Percentiles rank a stretch among this genome's conserved stretches.
Evolutionary conservation across 92 coral and sea anemone genomes (phyloP).

Genomic region (Chrysogorgia sp.): DNA sequence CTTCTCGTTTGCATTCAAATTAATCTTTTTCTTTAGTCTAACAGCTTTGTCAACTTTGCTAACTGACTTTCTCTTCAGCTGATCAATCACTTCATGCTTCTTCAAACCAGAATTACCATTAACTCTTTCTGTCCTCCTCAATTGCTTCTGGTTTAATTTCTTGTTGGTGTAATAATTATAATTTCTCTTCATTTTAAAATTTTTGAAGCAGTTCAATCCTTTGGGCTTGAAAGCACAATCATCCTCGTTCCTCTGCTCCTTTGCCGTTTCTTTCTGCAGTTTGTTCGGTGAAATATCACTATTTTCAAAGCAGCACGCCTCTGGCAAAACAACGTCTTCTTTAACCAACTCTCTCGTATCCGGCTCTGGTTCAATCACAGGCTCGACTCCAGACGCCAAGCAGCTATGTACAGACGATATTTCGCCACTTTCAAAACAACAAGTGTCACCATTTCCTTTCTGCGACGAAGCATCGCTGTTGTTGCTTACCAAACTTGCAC

Average conservation of each 20-base stretch:
- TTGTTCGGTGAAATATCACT: constrained; percentile 38
- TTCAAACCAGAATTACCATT: constrained; percentile 26
- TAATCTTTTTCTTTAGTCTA: not conserved
- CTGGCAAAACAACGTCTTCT: constrained; percentile 24
- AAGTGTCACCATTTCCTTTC: not conserved
- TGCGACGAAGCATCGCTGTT: not conserved
- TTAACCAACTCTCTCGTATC: constrained; percentile 42
- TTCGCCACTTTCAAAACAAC: not conserved
- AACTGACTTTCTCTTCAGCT: constrained; percentile 52
- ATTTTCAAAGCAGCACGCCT: constrained; percentile 61
- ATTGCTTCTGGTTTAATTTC: constrained; percentile 63
- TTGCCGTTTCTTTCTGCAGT: not conserved
- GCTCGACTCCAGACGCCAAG: constrained; percentile 32
- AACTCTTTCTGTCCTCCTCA: constrained; percentile 16
- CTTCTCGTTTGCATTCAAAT: not conserved
- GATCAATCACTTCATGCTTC: constrained; percentile 9
- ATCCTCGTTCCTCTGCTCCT: not conserved
- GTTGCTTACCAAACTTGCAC: constrained; percentile 31
- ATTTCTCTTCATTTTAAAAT: constrained; percentile 60
- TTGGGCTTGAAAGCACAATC: not conserved
- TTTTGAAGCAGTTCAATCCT: constrained; percentile 35
- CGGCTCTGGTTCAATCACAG: constrained; percentile 67
- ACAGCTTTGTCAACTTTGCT: constrained; percentile 32
- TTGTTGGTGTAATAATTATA: constrained; percentile 60
- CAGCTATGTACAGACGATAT: not conserved